Base-by-base conservation (phyloP, 2,113 vertebrate species). In the Gila orcuttii region DNA sequence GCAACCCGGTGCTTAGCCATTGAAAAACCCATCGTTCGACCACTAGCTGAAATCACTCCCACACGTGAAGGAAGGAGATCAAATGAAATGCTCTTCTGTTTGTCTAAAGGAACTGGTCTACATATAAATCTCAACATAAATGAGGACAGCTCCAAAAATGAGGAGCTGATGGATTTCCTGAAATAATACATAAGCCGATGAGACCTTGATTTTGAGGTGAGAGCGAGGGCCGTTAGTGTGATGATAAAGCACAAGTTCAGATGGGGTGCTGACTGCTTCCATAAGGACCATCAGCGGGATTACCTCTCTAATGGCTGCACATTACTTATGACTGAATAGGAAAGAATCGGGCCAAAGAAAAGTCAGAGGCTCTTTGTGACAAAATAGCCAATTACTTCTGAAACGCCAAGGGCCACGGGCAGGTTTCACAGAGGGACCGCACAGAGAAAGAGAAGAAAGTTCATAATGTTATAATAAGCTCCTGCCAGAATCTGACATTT, bases 331-430 rank as follows among this genome's bases (percentile, higher is more conserved):
- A 81, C 15, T 21, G n/a, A 47, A 80, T 66, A 80, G 59, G 9
- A 80, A 80, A 47, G n/a, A 66, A 59, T 45, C 79, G 0, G 59
- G 8, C 78, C 78, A 45, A 39, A 25, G 19, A 64, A 8, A 64
- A 45, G 79, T 81, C 59, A 25, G 10, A 81, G 79, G 59, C 39
- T 21, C 59, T 47, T 62, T 66, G 59, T 81, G 39, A 81, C 39
- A 81, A 81, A 81, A 81, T 81, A 81, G n/a, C 59, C 79, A 66
- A 81, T 81, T 81, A 81, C 59, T 66, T 66, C 11, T 81, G 39
- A 47, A 45, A 47, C 66, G 59, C n/a, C 9, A 2, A 6, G 7
- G 78, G 59, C 78, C 23, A 15, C 6, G 1, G 79, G 79, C n/a
- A 64, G 39, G 59, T 80, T 80, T 66, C 59, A 80, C 79, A 66